Evolutionary conservation across 2,113 vertebrate species (phyloP), one percentile per base, ranked within the genome.

Genomic region (Noturus placidus): DNA sequence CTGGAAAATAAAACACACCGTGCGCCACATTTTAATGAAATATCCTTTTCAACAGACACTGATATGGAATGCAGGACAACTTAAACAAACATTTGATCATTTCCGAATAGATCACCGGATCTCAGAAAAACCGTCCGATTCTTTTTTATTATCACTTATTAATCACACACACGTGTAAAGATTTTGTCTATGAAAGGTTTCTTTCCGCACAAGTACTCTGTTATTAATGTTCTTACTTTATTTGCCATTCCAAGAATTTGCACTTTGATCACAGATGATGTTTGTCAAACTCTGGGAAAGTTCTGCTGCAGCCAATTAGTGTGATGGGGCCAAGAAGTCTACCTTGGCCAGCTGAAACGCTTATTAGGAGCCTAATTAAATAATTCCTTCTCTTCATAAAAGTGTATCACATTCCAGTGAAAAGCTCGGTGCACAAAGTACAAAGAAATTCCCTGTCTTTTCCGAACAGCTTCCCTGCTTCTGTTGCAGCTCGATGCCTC

Each of bases 361-460:
- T 96, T 95, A 96, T 96, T 95, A 96, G 96, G 95, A 92, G 93
- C 93, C 95, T 95, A 96, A 96, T 96, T 96, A 96, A 97, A 96
- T 96, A 94, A 95, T 93, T 92, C 86, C 89, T 94, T 93, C 94
- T 94, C 87, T 87, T 93, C 88, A 88, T 94, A 95, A 95, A 91
- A 95, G 93, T 94, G 93, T 93, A 94, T 93, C 92, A 93, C 95
- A 94, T 95, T 96, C 93, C 94, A 96, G 94, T 94, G 93, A 92
- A 91, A 93, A 38, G 93, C 96, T 94, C 91, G 94, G 91, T 93
- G 93, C 93, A 92, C 91, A 63, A 74, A 76, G 84, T 42, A 85
- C 67, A 72, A 84, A 84, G 83, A 84, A 70, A 84, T 90, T 83
- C 59, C 90, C 91, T 90, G 86, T 92, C 87, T 84, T 84, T 88